phyloP scores from a whole-genome alignment of 2,797 vertebrate species.

The Austrolebias charrua region DNA sequence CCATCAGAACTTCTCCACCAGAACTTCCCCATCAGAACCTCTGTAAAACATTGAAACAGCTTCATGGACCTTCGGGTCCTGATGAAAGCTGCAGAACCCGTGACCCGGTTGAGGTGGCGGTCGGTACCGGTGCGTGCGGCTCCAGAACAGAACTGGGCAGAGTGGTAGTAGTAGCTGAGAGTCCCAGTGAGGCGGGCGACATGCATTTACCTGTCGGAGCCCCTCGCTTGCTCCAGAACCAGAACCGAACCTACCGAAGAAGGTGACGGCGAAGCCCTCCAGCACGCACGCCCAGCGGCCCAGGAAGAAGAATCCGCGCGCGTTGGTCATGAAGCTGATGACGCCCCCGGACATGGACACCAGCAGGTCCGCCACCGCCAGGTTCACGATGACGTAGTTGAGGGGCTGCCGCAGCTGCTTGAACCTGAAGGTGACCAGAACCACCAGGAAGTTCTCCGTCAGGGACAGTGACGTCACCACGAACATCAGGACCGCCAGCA shows the following conservation, averaged over 20 bases:
- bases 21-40: too few relatives aligned
- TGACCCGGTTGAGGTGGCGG: too few relatives aligned
- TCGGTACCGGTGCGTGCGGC: too few relatives aligned
- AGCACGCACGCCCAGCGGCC: slow-evolving; percentile 88
- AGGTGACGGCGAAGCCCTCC: slow-evolving; percentile 93
- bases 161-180: too few relatives aligned
- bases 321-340: slow-evolving; percentile 88
- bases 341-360: slow-evolving; percentile 86
- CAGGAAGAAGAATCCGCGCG: slow-evolving; percentile 88
- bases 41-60: too few relatives aligned
- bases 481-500: slow-evolving; percentile 87
- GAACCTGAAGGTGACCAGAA: slow-evolving; percentile 87
- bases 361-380: slow-evolving; percentile 90
- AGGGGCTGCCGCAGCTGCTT: slow-evolving; percentile 87
- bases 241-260: slow-evolving; percentile 84
- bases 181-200: too few relatives aligned
- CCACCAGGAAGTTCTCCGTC: slow-evolving; percentile 88
- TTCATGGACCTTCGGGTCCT: too few relatives aligned
- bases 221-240: background rate
- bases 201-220: too few relatives aligned
- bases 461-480: slow-evolving; percentile 86
- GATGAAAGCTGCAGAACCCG: too few relatives aligned
- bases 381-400: slow-evolving; percentile 90
- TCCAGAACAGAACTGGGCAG: too few relatives aligned
- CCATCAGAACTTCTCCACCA: too few relatives aligned